A percentile compares a stretch with the other conserved stretches of the same genome.
Evolutionary conservation across 2,888 invertebrate genomes (phyloP).

Genomic region (Lasioglossum morio): DNA sequence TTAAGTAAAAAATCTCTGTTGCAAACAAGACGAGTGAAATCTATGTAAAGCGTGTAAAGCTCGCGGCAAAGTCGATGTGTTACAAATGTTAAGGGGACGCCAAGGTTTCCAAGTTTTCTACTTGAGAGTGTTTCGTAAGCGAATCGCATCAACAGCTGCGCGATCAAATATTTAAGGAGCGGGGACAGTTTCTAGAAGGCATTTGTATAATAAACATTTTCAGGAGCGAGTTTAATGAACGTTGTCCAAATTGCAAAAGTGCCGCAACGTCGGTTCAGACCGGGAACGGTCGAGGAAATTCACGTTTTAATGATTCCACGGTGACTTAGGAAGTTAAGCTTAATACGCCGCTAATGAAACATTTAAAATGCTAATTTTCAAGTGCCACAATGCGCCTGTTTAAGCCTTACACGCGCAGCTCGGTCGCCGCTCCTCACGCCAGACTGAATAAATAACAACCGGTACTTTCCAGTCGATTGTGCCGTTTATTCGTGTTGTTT

Average conservation of each 20-base stretch:
- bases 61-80: not conserved
- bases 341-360: conserved; percentile 51
- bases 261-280: not conserved
- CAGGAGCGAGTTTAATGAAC: not conserved
- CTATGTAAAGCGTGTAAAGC: not conserved
- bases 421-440: conserved; percentile 1
- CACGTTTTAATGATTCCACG: conserved; percentile 7
- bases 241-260: conserved; percentile 1
- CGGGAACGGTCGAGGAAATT: not conserved
- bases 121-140: not conserved
- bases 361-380: conserved; percentile 57
- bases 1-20: not conserved
- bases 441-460: conserved; percentile 36
- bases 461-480: conserved; percentile 10
- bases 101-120: not conserved
- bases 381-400: conserved; percentile 18
- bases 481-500: not conserved
- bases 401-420: conserved; percentile 16
- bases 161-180: not conserved
- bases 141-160: not conserved
- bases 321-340: conserved; percentile 44
- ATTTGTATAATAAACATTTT: conserved; percentile 8
- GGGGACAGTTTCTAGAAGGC: not conserved
- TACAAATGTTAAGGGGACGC: not conserved
- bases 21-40: not conserved